Conservation (phyloP, 1,140 invertebrate species). For the Octopus bimaculoides region DNA sequence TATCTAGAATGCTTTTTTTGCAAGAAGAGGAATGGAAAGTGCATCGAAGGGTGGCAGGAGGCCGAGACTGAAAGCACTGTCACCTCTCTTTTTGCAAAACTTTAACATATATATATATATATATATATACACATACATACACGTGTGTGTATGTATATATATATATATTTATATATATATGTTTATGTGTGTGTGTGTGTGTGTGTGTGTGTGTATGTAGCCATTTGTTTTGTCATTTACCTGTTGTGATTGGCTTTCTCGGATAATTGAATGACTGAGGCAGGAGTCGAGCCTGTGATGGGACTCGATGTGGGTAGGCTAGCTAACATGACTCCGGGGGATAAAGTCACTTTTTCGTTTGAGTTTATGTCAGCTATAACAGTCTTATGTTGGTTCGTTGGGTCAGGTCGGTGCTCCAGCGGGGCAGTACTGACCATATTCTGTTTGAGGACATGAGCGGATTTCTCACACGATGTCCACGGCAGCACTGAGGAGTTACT, state of each 20-base stretch:
- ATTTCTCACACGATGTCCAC: constrained; percentile 5
- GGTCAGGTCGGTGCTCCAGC: constrained; percentile 2
- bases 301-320: constrained; percentile 30
- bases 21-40: no score
- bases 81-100: no score
- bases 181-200: no score
- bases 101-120: no score
- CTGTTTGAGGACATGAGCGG: background rate
- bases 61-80: no score
- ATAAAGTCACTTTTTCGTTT: background rate
- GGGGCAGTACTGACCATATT: background rate
- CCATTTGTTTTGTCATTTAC: constrained; percentile 20
- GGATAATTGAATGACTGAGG: constrained; percentile 46
- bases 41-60: no score
- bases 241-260: constrained; percentile 16
- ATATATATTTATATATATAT: no score
- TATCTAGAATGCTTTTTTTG: no score
- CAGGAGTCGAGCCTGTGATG: constrained; percentile 35
- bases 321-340: background rate
- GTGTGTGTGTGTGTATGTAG: no score
- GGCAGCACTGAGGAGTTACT: constrained; percentile 18
- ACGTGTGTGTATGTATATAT: no score
- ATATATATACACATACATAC: no score
- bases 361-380: background rate
- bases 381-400: constrained; percentile 14